These are phyloP conservation scores for Triplophysa rosa DNA, from an alignment of 2,113 vertebrate genomes.

Conservation along the genomic window DNA sequence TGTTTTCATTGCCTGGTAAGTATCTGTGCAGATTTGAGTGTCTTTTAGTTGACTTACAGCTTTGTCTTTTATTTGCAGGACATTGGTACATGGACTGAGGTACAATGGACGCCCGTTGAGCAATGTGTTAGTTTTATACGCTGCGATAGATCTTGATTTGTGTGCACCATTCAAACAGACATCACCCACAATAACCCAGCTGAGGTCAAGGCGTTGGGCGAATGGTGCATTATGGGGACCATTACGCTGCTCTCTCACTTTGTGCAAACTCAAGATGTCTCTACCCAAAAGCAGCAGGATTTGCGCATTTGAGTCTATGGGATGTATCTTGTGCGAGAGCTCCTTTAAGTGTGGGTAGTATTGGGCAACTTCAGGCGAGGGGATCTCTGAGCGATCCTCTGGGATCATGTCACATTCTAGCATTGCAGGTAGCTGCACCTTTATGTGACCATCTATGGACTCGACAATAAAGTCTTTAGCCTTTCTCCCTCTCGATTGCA, in stretches of 20 bases:
- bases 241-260: slow-evolving; percentile 3
- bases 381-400: neutral
- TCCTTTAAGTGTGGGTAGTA: neutral
- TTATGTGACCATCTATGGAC: neutral
- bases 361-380: neutral
- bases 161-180: neutral
- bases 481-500: neutral
- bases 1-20: no score
- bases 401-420: slow-evolving; percentile 10
- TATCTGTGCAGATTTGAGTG: no score
- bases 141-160: no score
- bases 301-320: neutral
- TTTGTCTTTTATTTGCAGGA: neutral
- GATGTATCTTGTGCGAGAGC: neutral
- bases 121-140: slow-evolving; percentile 5
- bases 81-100: neutral
- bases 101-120: neutral
- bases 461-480: neutral
- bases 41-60: no score
- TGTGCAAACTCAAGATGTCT: neutral
- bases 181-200: slow-evolving; percentile 7
- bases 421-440: neutral
- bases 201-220: neutral
- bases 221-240: slow-evolving; percentile 1
- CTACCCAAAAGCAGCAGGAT: neutral